Percentiles rank a stretch among this genome's conserved stretches.
These are phyloP conservation scores for Microtus oregoni DNA, from an alignment of 2,113 vertebrate genomes.

Conservation along the genomic window DNA sequence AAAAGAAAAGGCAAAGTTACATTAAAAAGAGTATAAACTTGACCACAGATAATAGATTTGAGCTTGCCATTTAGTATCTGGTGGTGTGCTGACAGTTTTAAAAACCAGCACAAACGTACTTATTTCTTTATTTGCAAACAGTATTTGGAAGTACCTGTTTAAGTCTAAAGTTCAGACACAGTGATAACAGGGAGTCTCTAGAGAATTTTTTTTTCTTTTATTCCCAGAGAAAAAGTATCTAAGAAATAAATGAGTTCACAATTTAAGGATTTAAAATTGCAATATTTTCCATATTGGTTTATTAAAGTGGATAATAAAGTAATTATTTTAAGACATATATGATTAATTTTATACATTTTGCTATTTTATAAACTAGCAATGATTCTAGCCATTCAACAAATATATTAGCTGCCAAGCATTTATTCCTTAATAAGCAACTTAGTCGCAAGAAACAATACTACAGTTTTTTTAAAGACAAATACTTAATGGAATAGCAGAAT, in stretches of 20 bases:
- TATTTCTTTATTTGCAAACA: neutral
- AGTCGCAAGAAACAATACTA: slow-evolving; percentile 40
- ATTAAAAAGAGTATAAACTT: neutral
- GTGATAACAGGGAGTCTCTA: neutral
- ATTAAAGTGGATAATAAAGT: slow-evolving; percentile 42
- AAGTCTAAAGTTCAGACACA: slow-evolving; percentile 25
- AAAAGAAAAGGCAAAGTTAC: neutral
- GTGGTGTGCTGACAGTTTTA: neutral
- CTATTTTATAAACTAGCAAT: slow-evolving; percentile 58
- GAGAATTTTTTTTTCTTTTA: slow-evolving; percentile 13
- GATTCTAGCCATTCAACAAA: slow-evolving; percentile 48
- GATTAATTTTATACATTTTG: slow-evolving; percentile 32
- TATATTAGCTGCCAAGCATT: slow-evolving; percentile 37
- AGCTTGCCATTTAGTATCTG: neutral
- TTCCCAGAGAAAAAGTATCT: slow-evolving; percentile 11
- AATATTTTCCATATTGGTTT: slow-evolving; percentile 42
- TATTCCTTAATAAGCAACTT: slow-evolving; percentile 60
- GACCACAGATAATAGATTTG: neutral
- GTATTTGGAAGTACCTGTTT: neutral
- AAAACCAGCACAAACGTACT: neutral
- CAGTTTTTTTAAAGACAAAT: slow-evolving; percentile 68
- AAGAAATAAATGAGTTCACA: slow-evolving; percentile 6
- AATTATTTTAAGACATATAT: neutral
- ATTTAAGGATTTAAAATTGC: neutral
- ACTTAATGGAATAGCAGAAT: slow-evolving; percentile 62